These are phyloP conservation scores for Xenentodon cancila DNA, from an alignment of 2,797 vertebrate species.

Conservation along the genomic window DNA sequence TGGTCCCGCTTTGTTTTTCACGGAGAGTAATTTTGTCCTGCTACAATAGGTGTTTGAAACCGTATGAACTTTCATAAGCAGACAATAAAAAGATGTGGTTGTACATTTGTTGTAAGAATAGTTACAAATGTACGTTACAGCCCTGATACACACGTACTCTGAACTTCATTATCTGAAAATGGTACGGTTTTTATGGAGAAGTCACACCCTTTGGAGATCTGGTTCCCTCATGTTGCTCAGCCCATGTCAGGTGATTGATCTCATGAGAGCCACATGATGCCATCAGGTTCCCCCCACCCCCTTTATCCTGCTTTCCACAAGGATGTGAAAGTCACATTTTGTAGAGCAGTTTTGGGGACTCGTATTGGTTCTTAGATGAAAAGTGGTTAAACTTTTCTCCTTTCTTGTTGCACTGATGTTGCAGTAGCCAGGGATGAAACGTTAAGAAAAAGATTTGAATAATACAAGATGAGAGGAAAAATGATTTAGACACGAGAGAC, in stretches of 20 bases:
- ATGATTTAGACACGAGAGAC: background rate
- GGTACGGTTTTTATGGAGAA: background rate
- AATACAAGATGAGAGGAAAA: conserved; percentile 1
- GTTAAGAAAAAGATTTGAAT: background rate
- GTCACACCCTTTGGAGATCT: conserved; percentile 14
- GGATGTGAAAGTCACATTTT: background rate
- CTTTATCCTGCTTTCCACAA: conserved; percentile 1
- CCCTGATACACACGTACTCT: no score
- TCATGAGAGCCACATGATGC: conserved; percentile 59
- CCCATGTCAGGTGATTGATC: conserved; percentile 48
- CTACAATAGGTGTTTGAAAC: no score
- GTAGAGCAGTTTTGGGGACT: conserved; percentile 8
- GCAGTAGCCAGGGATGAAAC: no score
- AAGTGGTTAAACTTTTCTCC: no score
- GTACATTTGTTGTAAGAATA: no score
- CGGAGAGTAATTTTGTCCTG: no score
- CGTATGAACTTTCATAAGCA: no score
- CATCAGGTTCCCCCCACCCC: conserved; percentile 5
- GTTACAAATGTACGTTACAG: no score
- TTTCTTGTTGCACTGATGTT: background rate
- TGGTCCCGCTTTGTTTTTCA: no score
- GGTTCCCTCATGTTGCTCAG: background rate
- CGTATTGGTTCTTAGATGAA: no score
- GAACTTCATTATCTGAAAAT: no score
- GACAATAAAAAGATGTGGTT: no score